Evolutionary conservation across 2,888 invertebrate genomes (phyloP).

Genomic region (Euzetes globulus): DNA sequence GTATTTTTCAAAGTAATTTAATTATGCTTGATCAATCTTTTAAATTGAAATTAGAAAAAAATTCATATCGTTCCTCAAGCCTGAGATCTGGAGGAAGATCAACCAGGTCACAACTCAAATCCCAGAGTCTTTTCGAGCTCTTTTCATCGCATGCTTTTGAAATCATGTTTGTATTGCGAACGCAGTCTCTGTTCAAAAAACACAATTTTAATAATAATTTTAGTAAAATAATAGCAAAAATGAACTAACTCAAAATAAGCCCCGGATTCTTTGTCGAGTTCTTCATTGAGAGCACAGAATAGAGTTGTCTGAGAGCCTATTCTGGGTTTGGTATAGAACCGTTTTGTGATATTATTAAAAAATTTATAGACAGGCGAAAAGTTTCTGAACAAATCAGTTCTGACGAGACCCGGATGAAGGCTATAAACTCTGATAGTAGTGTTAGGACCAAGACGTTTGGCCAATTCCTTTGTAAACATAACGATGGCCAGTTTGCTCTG

Average conservation of each 20-base stretch:
- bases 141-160: too few relatives aligned
- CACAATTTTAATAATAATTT: too few relatives aligned
- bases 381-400: constrained; percentile 47
- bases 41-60: too few relatives aligned
- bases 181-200: too few relatives aligned
- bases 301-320: constrained; percentile 64
- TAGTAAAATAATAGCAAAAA: too few relatives aligned
- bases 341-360: constrained; percentile 45
- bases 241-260: constrained; percentile 42
- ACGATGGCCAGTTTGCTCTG: constrained; percentile 48
- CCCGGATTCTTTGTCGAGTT: constrained; percentile 46
- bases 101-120: too few relatives aligned
- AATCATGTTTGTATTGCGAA: too few relatives aligned
- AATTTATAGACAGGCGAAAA: constrained; percentile 43
- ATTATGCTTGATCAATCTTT: too few relatives aligned
- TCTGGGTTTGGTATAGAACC: constrained; percentile 43
- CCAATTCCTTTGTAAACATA: constrained; percentile 46
- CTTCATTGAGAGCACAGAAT: constrained; percentile 54
- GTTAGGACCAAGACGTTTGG: constrained; percentile 44
- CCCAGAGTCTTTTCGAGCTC: too few relatives aligned
- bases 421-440: constrained; percentile 48
- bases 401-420: constrained; percentile 50
- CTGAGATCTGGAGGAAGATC: too few relatives aligned
- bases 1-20: too few relatives aligned
- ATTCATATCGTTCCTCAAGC: too few relatives aligned